Conservation (phyloP, 2,888 invertebrate species). For the Tromatobia lineatoria region DNA sequence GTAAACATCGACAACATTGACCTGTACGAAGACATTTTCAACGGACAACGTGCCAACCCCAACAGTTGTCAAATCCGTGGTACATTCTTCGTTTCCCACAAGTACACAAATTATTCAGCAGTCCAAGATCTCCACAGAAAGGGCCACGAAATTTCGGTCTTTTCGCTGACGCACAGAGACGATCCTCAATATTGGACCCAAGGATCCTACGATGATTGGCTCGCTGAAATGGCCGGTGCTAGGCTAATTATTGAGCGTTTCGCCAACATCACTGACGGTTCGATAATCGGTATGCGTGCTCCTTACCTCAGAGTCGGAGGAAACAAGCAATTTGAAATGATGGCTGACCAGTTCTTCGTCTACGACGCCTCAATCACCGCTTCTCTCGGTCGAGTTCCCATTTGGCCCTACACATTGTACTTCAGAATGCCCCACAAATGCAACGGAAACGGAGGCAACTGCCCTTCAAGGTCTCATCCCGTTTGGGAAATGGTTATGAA, state of each 20-base stretch:
- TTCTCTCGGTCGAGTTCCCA: constrained; percentile 94
- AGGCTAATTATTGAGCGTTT: constrained; percentile 95
- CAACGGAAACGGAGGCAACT: constrained; percentile 97
- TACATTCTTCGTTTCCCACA: constrained; percentile 96
- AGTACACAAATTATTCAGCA: constrained; percentile 96
- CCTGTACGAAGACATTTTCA: constrained; percentile 95
- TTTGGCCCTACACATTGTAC: constrained; percentile 99
- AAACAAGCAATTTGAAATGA: constrained; percentile 98
- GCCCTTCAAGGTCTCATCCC: constrained; percentile 95
- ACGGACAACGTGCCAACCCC: constrained; percentile 93
- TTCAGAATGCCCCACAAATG: constrained; percentile 98
- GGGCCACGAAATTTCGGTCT: constrained; percentile 96
- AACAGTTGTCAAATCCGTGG: constrained; percentile 96
- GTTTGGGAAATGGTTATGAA: constrained; percentile 99
- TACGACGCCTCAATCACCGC: constrained; percentile 98
- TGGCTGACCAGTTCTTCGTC: constrained; percentile 97
- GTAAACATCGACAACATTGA: constrained; percentile 97
- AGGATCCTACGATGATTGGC: constrained; percentile 96
- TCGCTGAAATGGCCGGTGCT: constrained; percentile 97
- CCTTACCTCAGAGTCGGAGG: constrained; percentile 96
- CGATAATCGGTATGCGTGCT: constrained; percentile 93
- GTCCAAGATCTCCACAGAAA: constrained; percentile 95
- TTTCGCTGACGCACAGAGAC: constrained; percentile 97
- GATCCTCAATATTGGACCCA: constrained; percentile 96
- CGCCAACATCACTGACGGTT: constrained; percentile 96